Percentiles rank a stretch among this genome's conserved stretches.
Evolutionary conservation across 2,113 vertebrate species (phyloP).

Genomic region (Aepyceros melampus): DNA sequence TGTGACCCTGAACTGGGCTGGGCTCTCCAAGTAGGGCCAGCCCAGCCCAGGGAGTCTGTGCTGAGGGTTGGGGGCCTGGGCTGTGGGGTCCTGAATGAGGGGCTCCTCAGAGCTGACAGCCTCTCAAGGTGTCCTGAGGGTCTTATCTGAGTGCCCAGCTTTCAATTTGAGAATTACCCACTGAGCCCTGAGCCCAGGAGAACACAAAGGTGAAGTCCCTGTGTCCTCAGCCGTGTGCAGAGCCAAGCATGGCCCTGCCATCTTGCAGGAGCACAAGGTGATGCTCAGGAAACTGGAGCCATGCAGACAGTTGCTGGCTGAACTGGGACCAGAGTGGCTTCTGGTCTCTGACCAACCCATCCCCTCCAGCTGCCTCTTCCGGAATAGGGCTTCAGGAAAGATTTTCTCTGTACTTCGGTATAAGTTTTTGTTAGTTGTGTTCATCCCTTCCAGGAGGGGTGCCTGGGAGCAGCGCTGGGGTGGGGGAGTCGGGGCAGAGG

Average conservation of each 20-base stretch:
- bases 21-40: neutral
- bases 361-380: neutral
- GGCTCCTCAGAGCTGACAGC: neutral
- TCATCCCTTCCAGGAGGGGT: neutral
- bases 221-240: neutral
- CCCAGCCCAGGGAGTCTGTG: neutral
- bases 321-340: neutral
- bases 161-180: neutral
- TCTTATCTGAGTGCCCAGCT: neutral
- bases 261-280: neutral
- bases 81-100: neutral
- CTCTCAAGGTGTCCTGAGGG: neutral
- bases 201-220: accelerated
- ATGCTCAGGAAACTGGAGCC: too few relatives aligned
- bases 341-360: neutral
- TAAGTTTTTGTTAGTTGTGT: neutral
- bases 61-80: neutral
- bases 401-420: neutral
- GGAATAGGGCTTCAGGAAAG: neutral
- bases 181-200: neutral
- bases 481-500: neutral
- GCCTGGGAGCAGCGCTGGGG: neutral
- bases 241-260: neutral
- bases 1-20: accelerated
- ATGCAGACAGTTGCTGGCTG: accelerated